Evolutionary conservation across 2,888 invertebrate genomes (phyloP).

Genomic region (Abrostola triplasia): DNA sequence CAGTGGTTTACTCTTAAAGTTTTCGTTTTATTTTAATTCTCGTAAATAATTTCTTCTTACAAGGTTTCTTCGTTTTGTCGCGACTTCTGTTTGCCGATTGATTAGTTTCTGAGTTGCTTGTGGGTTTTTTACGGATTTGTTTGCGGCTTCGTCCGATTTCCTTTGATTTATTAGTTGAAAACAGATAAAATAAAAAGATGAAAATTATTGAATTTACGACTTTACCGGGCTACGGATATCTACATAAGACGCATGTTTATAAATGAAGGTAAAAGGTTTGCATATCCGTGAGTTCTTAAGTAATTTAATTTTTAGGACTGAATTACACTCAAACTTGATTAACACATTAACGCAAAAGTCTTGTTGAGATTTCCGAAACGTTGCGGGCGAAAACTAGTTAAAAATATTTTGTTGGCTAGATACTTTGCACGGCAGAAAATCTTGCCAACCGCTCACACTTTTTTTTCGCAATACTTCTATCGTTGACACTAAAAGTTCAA

Average conservation of each 20-base stretch:
- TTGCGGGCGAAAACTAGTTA: neutral
- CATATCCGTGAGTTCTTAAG: too few relatives aligned
- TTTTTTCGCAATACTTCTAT: slow-evolving; percentile 3
- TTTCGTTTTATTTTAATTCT: slow-evolving; percentile 37
- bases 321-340: too few relatives aligned
- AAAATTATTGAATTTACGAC: too few relatives aligned
- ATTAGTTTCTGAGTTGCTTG: slow-evolving; percentile 4
- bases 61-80: slow-evolving; percentile 20
- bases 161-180: too few relatives aligned
- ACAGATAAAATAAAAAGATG: too few relatives aligned
- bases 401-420: neutral
- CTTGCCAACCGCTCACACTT: neutral
- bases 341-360: too few relatives aligned
- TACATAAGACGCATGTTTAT: too few relatives aligned
- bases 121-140: neutral
- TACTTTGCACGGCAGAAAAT: neutral
- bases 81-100: slow-evolving; percentile 8
- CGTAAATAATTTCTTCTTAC: slow-evolving; percentile 37
- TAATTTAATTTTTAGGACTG: too few relatives aligned
- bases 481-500: slow-evolving; percentile 11
- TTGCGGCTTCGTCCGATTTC: too few relatives aligned
- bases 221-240: too few relatives aligned
- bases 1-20: slow-evolving; percentile 45
- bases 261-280: too few relatives aligned
- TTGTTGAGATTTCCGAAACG: neutral